phyloP scores from a whole-genome alignment of 2,888 invertebrate species.

The Sicus ferrugineus region DNA sequence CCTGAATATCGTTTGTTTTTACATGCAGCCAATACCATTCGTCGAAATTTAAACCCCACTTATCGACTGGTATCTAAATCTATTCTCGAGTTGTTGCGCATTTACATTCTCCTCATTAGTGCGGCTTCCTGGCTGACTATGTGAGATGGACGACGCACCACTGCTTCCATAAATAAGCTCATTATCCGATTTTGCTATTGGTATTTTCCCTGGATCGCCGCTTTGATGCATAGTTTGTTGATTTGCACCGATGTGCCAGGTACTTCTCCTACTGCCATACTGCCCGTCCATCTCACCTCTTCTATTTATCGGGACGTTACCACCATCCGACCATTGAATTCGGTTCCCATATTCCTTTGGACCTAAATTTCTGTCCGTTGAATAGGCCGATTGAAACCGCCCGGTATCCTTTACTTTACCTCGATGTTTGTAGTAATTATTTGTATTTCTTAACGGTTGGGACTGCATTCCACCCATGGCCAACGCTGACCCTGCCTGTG shows the following conservation, averaged over 20 bases:
- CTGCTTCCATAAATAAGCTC: neutral
- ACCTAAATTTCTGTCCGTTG: neutral
- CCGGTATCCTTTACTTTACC: too few relatives aligned
- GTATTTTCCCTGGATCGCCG: neutral
- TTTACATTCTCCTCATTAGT: neutral
- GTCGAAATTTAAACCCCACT: neutral
- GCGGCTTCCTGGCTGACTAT: neutral
- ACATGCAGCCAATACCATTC: conserved; percentile 12
- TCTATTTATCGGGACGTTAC: neutral
- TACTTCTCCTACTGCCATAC: neutral
- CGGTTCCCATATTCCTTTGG: neutral
- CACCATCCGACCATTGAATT: neutral
- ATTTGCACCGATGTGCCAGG: neutral
- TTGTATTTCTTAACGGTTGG: too few relatives aligned
- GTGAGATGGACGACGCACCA: neutral
- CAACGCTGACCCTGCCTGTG: neutral
- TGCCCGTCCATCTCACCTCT: neutral
- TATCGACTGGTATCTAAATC: neutral
- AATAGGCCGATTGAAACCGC: too few relatives aligned
- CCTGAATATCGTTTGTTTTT: neutral
- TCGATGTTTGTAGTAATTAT: too few relatives aligned
- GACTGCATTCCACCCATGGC: neutral
- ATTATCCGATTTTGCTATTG: neutral
- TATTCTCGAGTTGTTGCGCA: neutral
- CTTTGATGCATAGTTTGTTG: neutral